A percentile compares a stretch with the other conserved stretches of the same genome.
Evolutionary conservation across 2,797 vertebrate genomes (phyloP).

Genomic region (Oreortyx pictus): DNA sequence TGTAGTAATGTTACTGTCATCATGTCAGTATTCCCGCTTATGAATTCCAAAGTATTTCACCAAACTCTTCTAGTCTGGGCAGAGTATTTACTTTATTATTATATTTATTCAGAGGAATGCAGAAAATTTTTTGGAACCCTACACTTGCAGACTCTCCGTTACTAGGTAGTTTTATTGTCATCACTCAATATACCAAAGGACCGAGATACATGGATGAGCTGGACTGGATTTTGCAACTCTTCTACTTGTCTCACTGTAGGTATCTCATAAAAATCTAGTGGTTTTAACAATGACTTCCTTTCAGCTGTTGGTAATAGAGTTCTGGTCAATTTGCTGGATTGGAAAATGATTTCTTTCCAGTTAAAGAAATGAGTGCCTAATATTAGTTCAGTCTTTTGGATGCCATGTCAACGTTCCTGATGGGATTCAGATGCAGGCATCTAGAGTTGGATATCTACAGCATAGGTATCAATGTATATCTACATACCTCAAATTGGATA

Average conservation of each 20-base stretch:
- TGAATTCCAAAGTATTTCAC: slow-evolving; percentile 18
- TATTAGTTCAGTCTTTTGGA: not conserved
- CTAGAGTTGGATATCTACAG: not conserved
- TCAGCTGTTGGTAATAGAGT: not conserved
- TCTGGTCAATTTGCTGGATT: not conserved
- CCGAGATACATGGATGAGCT: not conserved
- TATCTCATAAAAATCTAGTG: not conserved
- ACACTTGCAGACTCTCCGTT: not conserved
- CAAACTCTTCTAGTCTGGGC: not conserved
- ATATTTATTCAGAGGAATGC: not conserved
- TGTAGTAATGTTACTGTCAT: not conserved
- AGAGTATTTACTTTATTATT: not conserved
- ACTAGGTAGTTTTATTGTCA: not conserved
- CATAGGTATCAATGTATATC: not conserved
- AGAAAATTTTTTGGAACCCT: not conserved
- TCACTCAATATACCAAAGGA: not conserved
- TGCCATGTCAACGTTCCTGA: not conserved
- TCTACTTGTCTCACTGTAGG: not conserved
- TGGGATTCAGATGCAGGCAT: not conserved
- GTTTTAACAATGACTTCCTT: not conserved
- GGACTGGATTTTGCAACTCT: not conserved
- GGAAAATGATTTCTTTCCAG: not conserved
- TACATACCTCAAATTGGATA: no score
- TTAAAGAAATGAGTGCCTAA: not conserved
- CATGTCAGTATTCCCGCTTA: not conserved